phyloP scores from a whole-genome alignment of 2,113 vertebrate genomes.

The Amblyornis subalaris region DNA sequence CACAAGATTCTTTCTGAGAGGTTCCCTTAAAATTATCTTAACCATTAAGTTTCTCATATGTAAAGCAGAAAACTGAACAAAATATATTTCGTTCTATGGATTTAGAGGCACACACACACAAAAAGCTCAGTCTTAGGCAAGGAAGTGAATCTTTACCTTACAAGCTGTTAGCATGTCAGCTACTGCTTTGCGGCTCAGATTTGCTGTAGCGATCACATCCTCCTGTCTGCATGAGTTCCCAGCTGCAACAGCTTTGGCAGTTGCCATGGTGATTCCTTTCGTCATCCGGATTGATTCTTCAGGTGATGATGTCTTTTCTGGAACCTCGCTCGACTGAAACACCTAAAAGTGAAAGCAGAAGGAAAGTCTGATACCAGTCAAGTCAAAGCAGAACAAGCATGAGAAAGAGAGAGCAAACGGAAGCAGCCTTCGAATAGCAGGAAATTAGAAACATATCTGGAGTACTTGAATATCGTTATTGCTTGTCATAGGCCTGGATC shows the following conservation, averaged over 20 bases:
- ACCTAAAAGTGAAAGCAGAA: slow-evolving; percentile 74
- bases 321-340: slow-evolving; percentile 89
- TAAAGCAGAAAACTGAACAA: neutral
- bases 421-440: neutral
- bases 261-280: slow-evolving; percentile 97
- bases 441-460: slow-evolving; percentile 26
- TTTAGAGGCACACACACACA: neutral
- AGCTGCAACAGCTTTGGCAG: slow-evolving; percentile 96
- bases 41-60: neutral
- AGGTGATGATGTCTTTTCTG: slow-evolving; percentile 88
- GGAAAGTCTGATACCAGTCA: neutral
- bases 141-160: slow-evolving; percentile 72
- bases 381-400: neutral
- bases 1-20: neutral
- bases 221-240: slow-evolving; percentile 96
- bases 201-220: slow-evolving; percentile 94
- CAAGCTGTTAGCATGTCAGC: slow-evolving; percentile 91
- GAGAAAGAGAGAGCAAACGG: neutral
- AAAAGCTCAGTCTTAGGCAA: neutral
- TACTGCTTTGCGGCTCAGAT: slow-evolving; percentile 96
- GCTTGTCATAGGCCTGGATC: neutral
- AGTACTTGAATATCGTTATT: neutral
- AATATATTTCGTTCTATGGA: neutral
- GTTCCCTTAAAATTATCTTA: neutral
- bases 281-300: slow-evolving; percentile 98